Evolutionary conservation across 2,113 vertebrate species (phyloP).

Genomic region (Spheniscus mendiculus): DNA sequence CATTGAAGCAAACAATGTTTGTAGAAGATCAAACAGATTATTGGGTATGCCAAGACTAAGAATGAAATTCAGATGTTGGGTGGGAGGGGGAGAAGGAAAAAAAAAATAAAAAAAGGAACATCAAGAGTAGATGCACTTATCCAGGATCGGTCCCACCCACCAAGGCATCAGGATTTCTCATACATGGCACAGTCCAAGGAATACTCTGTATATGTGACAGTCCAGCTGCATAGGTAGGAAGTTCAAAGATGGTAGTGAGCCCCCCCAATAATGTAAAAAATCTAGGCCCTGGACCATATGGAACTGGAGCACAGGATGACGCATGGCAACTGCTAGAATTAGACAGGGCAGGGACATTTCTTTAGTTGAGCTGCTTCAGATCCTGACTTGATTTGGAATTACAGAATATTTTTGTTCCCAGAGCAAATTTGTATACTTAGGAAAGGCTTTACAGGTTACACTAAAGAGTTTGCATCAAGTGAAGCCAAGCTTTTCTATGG

Average conservation of each 20-base stretch:
- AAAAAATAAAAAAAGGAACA: background rate
- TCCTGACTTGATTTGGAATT: background rate
- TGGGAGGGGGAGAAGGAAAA: rapidly evolving
- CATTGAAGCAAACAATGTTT: background rate
- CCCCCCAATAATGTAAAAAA: background rate
- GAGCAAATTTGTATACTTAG: background rate
- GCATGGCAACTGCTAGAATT: background rate
- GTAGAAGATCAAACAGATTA: background rate
- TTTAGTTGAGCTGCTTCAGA: background rate
- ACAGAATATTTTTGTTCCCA: background rate
- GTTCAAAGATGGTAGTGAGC: background rate
- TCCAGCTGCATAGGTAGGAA: background rate
- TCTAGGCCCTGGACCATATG: background rate
- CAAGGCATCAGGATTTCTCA: background rate
- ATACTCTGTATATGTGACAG: background rate
- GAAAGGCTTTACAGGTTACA: background rate
- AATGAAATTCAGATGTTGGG: background rate
- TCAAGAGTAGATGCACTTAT: background rate
- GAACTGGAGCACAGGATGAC: background rate
- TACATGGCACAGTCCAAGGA: background rate
- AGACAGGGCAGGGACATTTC: background rate
- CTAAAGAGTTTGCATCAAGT: background rate
- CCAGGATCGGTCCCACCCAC: background rate
- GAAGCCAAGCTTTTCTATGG: background rate
- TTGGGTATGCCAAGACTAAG: background rate